Evolutionary conservation across 2,113 vertebrate genomes (phyloP).

Genomic region (Illadopsis cleaveri): DNA sequence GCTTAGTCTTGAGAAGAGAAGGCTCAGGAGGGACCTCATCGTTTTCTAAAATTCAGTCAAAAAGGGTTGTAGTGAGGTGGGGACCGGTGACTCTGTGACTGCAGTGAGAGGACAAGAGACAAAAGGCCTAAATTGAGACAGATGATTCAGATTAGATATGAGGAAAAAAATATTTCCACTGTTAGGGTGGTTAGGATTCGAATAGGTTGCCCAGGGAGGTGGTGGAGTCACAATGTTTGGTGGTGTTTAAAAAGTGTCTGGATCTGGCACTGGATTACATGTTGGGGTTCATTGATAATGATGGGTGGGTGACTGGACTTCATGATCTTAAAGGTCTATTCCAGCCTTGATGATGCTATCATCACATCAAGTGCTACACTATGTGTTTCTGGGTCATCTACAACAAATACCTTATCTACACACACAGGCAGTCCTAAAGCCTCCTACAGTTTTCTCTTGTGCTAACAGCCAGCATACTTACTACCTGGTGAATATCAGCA

Average conservation of each 20-base stretch:
- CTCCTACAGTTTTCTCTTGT: background rate
- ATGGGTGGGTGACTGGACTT: background rate
- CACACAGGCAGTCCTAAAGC: background rate
- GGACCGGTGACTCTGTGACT: background rate
- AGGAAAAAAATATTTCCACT: background rate
- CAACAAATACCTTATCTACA: background rate
- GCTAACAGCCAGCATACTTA: background rate
- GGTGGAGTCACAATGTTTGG: rapidly evolving
- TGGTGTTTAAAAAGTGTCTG: background rate
- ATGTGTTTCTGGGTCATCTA: background rate
- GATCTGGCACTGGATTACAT: background rate
- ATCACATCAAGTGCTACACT: background rate
- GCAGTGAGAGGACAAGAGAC: background rate
- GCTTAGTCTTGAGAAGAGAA: background rate
- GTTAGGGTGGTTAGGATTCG: background rate
- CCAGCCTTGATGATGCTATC: no score
- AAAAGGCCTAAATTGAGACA: rapidly evolving
- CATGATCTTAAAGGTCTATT: background rate
- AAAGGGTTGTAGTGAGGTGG: background rate
- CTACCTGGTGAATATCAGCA: background rate
- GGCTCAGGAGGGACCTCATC: background rate
- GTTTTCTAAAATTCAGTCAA: background rate
- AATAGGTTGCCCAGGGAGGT: background rate
- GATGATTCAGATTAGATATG: background rate
- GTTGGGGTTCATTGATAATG: background rate